A percentile compares a stretch with the other conserved stretches of the same genome.
phyloP scores from a whole-genome alignment of 2,888 invertebrate species.

The Dioctria rufipes region DNA sequence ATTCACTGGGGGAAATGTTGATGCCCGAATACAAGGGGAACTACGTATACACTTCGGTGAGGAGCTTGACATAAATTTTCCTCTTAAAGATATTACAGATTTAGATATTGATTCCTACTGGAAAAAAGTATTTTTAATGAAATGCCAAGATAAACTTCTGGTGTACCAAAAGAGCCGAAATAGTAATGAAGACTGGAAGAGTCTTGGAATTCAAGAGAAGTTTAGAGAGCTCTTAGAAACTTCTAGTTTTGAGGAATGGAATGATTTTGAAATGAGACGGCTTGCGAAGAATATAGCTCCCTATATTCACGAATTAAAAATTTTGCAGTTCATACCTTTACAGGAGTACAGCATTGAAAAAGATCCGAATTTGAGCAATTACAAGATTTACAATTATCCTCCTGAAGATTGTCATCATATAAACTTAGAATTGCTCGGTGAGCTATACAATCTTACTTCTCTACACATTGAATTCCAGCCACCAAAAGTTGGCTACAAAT shows the following conservation, averaged over 20 bases:
- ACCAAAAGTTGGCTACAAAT: neutral
- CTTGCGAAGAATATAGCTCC: neutral
- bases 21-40: neutral
- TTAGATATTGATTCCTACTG: conserved; percentile 29
- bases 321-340: conserved; percentile 14
- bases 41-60: neutral
- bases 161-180: neutral
- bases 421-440: conserved; percentile 13
- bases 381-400: conserved; percentile 15
- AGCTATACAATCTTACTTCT: conserved; percentile 7
- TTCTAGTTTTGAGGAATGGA: conserved; percentile 14
- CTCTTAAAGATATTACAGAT: conserved; percentile 3
- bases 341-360: conserved; percentile 5
- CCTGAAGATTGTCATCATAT: conserved; percentile 37
- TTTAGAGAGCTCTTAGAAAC: conserved; percentile 31
- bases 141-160: neutral
- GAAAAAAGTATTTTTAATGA: conserved; percentile 15
- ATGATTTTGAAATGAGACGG: neutral
- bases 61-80: neutral
- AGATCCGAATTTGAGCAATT: conserved; percentile 2
- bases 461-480: conserved; percentile 33
- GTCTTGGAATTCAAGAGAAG: conserved; percentile 12
- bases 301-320: conserved; percentile 7
- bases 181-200: conserved; percentile 22
- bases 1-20: conserved; percentile 1